Conservation (phyloP, 2,797 vertebrate species). For the Peromyscus melanophrys region DNA sequence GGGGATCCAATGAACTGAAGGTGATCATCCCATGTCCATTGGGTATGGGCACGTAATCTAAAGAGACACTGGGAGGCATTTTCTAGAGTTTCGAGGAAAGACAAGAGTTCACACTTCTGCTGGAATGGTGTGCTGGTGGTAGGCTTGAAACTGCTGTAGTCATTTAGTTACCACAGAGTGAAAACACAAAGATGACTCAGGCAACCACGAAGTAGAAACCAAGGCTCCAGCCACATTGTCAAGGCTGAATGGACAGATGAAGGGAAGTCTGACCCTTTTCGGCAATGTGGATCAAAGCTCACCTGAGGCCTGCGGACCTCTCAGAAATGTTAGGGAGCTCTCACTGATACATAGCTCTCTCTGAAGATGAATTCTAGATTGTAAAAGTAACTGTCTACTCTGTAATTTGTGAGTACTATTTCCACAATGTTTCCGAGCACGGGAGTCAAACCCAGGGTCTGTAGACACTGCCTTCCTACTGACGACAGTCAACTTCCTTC, state of each 20-base stretch:
- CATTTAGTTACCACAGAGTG: neutral
- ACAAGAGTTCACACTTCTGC: neutral
- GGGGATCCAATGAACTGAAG: neutral
- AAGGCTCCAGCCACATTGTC: neutral
- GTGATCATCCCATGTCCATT: neutral
- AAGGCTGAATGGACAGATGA: neutral
- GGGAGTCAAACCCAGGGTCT: neutral
- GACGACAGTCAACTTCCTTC: neutral
- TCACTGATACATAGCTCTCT: neutral
- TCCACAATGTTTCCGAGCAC: neutral
- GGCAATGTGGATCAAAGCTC: neutral
- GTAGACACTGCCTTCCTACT: neutral
- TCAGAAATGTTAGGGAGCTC: conserved; percentile 8
- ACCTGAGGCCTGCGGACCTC: neutral
- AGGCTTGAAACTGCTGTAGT: neutral
- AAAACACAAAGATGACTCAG: neutral
- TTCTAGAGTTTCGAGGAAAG: conserved; percentile 12
- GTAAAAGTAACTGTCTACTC: conserved; percentile 4
- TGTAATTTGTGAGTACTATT: neutral
- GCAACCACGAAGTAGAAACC: neutral
- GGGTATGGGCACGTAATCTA: neutral
- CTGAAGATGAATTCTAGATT: neutral
- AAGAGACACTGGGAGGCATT: neutral
- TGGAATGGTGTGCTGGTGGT: neutral
- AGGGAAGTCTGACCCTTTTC: neutral